Evolutionary conservation across 2,888 invertebrate species (phyloP), one percentile per base, ranked within the genome.

Genomic region (Chrysina gloriosa): DNA sequence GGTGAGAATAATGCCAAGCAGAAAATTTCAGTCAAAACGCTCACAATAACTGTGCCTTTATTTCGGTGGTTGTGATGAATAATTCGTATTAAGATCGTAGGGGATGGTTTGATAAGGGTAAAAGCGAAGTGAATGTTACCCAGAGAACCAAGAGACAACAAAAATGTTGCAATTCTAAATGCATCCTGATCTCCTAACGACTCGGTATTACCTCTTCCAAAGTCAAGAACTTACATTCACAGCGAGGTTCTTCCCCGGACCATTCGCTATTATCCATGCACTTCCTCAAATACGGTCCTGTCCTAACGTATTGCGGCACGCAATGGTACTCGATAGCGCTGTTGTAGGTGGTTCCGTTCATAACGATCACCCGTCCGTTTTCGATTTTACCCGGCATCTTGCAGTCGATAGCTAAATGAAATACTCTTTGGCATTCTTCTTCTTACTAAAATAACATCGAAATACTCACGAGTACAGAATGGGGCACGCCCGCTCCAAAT

Each of bases 311-410:
- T 76, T 92, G 92, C 1, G 95, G 95, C 66, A 95, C 83, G 79
- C 96, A 96, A 79, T 95, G 95, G 81, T 96, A 96, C 80, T 96
- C 96, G 0, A 94, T 91, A 0, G 93, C 91, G 63, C 94, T 93
- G 27, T 92, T 93, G 80, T 92, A 96, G 0, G 94, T 94, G 0
- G 94, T 91, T 54, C 92, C 91, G 78, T 96, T 96, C 67, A 94
- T 90, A 31, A 94, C 89, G 74, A 95, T 94, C 14, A 95, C 91
- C 66, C 95, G 88, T 0, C 96, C 95, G 79, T 96, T 95, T 71
- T 94, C 92, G 54, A 95, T 92, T 7, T 87, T 84, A 29, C 89
- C 87, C 0, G 95, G 95, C 63, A 91, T 88, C 67, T 90, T 91
- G 82, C 96, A 96, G 78, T 95, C 93, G 58, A 95, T 90, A 71